These are phyloP conservation scores for Coryphaenoides rupestris DNA, from an alignment of 2,113 vertebrate genomes.

Conservation along the genomic window DNA sequence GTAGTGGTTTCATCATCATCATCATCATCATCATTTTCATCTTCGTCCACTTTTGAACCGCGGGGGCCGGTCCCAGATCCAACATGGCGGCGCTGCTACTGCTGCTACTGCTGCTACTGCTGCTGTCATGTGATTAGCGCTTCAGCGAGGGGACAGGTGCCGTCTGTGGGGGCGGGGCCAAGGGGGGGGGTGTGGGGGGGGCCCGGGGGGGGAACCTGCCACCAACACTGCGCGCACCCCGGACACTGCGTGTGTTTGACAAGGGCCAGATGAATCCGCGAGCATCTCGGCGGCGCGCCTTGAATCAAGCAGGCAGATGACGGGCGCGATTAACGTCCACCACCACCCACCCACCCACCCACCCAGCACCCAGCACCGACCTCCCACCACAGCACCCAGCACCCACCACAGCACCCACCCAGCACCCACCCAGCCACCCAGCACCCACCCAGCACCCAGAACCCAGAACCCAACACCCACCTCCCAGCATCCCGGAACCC, in stretches of 20 bases:
- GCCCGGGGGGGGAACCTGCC: slow-evolving; percentile 95
- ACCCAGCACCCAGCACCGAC: not conserved
- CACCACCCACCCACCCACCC: slow-evolving; percentile 48
- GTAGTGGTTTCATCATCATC: slow-evolving; percentile 1
- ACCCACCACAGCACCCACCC: no score
- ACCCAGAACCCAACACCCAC: no score
- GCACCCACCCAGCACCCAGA: no score
- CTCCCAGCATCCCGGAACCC: no score
- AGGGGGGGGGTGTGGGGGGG: slow-evolving; percentile 80
- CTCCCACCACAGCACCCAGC: not conserved
- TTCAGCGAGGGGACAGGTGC: slow-evolving; percentile 76
- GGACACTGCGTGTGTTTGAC: slow-evolving; percentile 90
- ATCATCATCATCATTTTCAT: slow-evolving; percentile 8
- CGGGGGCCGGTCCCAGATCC: slow-evolving; percentile 55
- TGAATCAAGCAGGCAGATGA: slow-evolving; percentile 99
- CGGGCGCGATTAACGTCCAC: slow-evolving; percentile 94
- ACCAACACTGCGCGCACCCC: slow-evolving; percentile 81
- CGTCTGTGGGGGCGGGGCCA: slow-evolving; percentile 77
- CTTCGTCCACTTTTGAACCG: slow-evolving; percentile 51
- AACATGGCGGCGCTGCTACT: slow-evolving; percentile 54
- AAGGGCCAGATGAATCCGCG: slow-evolving; percentile 99
- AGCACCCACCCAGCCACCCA: no score
- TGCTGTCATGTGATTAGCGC: slow-evolving; percentile 68
- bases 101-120: slow-evolving; percentile 21
- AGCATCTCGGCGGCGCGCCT: slow-evolving; percentile 91